These are phyloP conservation scores for Melanerpes aurifrons DNA, from an alignment of 2,113 vertebrate species.

Conservation along the genomic window DNA sequence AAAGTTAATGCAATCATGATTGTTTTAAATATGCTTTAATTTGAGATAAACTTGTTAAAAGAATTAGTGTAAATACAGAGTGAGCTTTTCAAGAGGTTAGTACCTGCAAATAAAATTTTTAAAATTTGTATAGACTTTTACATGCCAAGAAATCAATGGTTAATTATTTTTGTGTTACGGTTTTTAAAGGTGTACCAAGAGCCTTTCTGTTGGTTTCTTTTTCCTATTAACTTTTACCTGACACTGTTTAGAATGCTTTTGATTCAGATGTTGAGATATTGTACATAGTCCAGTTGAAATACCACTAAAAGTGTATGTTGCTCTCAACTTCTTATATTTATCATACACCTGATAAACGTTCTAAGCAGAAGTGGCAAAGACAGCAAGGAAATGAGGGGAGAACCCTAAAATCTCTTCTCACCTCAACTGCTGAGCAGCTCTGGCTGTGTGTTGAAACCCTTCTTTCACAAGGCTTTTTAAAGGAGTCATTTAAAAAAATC, in stretches of 20 bases:
- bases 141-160: slow-evolving; percentile 59
- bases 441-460: not conserved
- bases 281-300: not conserved
- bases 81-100: slow-evolving; percentile 69
- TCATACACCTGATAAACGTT: not conserved
- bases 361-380: not conserved
- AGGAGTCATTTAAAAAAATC: not conserved
- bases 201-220: slow-evolving; percentile 35
- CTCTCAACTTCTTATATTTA: not conserved
- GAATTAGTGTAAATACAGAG: slow-evolving; percentile 71
- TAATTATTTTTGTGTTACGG: slow-evolving; percentile 63
- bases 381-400: not conserved
- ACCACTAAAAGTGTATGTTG: not conserved
- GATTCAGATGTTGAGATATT: not conserved
- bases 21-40: slow-evolving; percentile 74
- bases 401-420: not conserved
- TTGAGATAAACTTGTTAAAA: slow-evolving; percentile 67
- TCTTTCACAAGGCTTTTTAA: not conserved
- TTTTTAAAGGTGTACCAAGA: slow-evolving; percentile 35
- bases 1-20: slow-evolving; percentile 73
- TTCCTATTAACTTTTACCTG: not conserved
- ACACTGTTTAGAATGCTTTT: not conserved
- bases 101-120: slow-evolving; percentile 74
- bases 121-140: slow-evolving; percentile 70
- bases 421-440: not conserved